phyloP scores from a whole-genome alignment of 2,113 vertebrate genomes.

The Sceloporus tristichus region DNA sequence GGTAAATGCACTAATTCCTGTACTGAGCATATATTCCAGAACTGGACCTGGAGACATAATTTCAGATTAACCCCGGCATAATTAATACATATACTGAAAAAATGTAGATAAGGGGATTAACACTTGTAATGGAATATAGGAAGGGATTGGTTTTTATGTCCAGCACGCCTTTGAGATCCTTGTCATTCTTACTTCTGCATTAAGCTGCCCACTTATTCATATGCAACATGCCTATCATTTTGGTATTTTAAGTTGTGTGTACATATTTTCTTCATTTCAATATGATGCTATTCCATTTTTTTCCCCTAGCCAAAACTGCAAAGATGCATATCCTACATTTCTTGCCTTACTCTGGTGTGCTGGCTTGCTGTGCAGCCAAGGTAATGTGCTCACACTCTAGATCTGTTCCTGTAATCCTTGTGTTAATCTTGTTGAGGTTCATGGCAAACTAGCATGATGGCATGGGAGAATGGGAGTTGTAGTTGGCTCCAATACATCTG shows the following conservation, averaged over 20 bases:
- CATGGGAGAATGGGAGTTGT: too few relatives aligned
- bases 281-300: background rate
- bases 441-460: background rate
- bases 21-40: background rate
- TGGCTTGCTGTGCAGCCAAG: conserved; percentile 92
- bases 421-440: background rate
- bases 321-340: conserved; percentile 91
- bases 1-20: background rate
- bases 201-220: background rate
- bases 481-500: too few relatives aligned
- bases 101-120: background rate
- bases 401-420: background rate
- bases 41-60: background rate
- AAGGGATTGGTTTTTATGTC: background rate
- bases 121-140: background rate
- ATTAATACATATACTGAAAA: background rate
- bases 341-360: conserved; percentile 93
- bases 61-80: background rate
- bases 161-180: background rate
- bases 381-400: conserved; percentile 74
- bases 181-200: background rate
- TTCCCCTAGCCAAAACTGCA: conserved; percentile 90
- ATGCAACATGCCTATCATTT: background rate
- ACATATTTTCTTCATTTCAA: conserved; percentile 26
- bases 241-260: background rate